Base-by-base conservation (phyloP, 2,113 vertebrate species). In the Amblyopsis rosae region DNA sequence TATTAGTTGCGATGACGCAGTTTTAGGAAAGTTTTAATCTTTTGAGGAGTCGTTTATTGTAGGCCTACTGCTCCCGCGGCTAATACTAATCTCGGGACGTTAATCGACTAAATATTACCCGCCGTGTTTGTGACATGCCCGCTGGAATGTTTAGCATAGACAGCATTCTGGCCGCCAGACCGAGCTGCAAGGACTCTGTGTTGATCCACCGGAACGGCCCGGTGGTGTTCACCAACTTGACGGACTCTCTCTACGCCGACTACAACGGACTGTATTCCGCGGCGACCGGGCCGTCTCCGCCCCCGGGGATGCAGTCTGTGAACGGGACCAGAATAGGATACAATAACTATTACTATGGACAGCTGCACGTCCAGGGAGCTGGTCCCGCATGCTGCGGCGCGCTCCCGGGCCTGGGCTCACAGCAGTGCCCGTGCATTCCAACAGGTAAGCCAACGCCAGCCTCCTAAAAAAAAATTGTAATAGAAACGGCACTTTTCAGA, bases 111-210 rank as follows among this genome's bases (percentile, higher is more conserved):
- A 35, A 50, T 51, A 15, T 45, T 16, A 46, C 26, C n/a, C 62
- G 16, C 4, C 46, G 48, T 26, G n/a, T 17, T n/a, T 58, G 61
- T 57, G 91, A 80, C 77, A 98, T 98, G 96, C 96, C 96, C 87
- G 95, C 95, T 84, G 95, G 94, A 90, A 98, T 99, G 97, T 99
- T 99, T 92, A 99, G 95, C 92, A 98, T 99, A 88, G 97, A 99
- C 93, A 98, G 95, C 82, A 99, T 99, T 88, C 90, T 99, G 91
- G 96, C 97, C 84, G 95, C 93, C 59, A 93, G 96, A 89, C 95
- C 96, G 87, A 95, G 93, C 90, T 96, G 96, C 84, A 99, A 98
- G 87, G 97, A 98, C 84, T 92, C 97, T 79, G 90, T 94, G 80
- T 84, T 95, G 85, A 90, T 95, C 75, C 94, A 94, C 82, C 93